phyloP scores from a whole-genome alignment of 2,888 invertebrate species.

The Allophyes oxyacanthae region DNA sequence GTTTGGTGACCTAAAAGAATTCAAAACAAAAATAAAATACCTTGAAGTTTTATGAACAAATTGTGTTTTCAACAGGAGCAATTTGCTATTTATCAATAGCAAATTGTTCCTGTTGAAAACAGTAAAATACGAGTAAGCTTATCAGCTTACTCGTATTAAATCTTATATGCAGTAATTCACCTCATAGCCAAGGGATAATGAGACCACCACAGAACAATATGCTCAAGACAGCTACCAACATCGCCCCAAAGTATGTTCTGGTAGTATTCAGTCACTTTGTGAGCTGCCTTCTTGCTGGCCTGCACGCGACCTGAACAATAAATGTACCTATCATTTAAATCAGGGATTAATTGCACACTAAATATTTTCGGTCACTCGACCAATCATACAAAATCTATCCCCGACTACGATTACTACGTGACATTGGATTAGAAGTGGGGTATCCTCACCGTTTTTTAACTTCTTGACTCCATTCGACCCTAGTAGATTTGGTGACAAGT shows the following conservation, averaged over 20 bases:
- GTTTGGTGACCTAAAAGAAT: slow-evolving; percentile 84
- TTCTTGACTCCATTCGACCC: slow-evolving; percentile 90
- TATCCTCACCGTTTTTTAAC: slow-evolving; percentile 86
- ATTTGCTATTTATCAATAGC: too few species aligned
- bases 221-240: slow-evolving; percentile 94
- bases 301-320: slow-evolving; percentile 86
- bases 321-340: not conserved
- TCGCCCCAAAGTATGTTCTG: slow-evolving; percentile 94
- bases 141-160: too few species aligned
- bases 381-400: too few species aligned
- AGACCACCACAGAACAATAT: slow-evolving; percentile 96
- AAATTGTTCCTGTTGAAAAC: too few species aligned
- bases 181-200: slow-evolving; percentile 92
- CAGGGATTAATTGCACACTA: too few species aligned
- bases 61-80: too few species aligned
- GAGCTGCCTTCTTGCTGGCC: slow-evolving; percentile 89
- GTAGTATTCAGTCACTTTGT: slow-evolving; percentile 92
- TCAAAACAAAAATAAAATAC: not conserved
- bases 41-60: too few species aligned
- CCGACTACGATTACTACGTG: too few species aligned
- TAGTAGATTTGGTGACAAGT: slow-evolving; percentile 89
- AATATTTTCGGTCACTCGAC: too few species aligned
- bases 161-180: too few species aligned
- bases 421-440: too few species aligned
- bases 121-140: too few species aligned